A percentile compares a stretch with the other conserved stretches of the same genome.
These are phyloP conservation scores for Lordiphosa stackelbergi DNA, from an alignment of 1,140 invertebrate genomes.

Conservation along the genomic window DNA sequence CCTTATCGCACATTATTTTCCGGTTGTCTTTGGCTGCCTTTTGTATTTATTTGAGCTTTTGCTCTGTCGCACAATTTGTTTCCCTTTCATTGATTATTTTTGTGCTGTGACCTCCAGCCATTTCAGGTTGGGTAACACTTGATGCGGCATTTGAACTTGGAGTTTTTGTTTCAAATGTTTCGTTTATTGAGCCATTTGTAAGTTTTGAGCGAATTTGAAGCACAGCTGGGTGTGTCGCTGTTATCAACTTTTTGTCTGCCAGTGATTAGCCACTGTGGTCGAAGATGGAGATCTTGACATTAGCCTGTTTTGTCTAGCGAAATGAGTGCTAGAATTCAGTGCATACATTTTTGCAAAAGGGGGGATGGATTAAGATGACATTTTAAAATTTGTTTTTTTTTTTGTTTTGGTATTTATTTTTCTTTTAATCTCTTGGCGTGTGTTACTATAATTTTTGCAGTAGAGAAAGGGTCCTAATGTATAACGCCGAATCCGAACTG, in stretches of 20 bases:
- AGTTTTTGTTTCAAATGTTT: conserved; percentile 33
- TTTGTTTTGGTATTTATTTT: too few species aligned
- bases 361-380: too few species aligned
- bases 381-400: too few species aligned
- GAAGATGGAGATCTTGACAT: too few species aligned
- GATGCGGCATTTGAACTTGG: conserved; percentile 40
- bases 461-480: too few species aligned
- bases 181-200: conserved; percentile 19
- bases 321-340: too few species aligned
- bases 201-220: conserved; percentile 2
- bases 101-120: conserved; percentile 22
- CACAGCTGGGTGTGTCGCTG: background rate
- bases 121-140: conserved; percentile 23
- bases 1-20: conserved; percentile 43
- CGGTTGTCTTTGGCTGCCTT: conserved; percentile 45
- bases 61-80: conserved; percentile 38
- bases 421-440: too few species aligned
- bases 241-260: background rate
- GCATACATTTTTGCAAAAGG: too few species aligned
- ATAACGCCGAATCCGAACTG: too few species aligned
- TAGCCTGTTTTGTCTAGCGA: too few species aligned
- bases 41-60: conserved; percentile 46
- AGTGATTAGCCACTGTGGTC: conserved; percentile 2
- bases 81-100: conserved; percentile 42
- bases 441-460: too few species aligned